Evolutionary conservation across 2,113 vertebrate genomes (phyloP).

Genomic region (Ceyx melanurus): DNA sequence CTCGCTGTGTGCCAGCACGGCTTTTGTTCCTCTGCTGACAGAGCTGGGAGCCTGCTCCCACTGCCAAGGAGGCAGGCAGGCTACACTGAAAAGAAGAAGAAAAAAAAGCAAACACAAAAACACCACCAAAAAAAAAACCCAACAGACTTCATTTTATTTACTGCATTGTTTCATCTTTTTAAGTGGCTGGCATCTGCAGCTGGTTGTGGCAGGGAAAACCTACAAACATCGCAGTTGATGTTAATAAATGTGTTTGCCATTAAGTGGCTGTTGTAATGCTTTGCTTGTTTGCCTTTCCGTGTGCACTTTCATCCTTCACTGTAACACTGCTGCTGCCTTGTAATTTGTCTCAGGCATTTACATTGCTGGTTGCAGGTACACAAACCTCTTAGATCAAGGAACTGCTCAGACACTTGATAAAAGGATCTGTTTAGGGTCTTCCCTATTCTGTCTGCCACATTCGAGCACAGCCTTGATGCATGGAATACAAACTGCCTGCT

Average conservation of each 20-base stretch:
- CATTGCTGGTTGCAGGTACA: conserved; percentile 66
- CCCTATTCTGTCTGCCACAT: conserved; percentile 49
- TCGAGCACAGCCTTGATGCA: conserved; percentile 35
- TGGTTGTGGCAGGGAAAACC: conserved; percentile 47
- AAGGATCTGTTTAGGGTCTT: conserved; percentile 51
- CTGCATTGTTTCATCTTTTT: conserved; percentile 56
- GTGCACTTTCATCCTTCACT: conserved; percentile 73
- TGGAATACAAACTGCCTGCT: conserved; percentile 50
- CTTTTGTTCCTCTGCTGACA: conserved; percentile 60
- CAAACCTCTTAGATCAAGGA: conserved; percentile 70
- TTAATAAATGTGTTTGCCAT: conserved; percentile 75
- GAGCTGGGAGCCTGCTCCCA: conserved; percentile 32
- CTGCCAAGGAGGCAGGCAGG: conserved; percentile 45
- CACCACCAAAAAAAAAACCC: too few species aligned
- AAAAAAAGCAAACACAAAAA: not conserved
- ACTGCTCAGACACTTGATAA: conserved; percentile 64
- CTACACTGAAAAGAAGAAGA: not conserved
- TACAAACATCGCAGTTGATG: conserved; percentile 59
- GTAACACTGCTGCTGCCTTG: conserved; percentile 56
- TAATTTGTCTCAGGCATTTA: conserved; percentile 71
- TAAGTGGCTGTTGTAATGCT: conserved; percentile 67
- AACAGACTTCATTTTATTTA: conserved; percentile 13
- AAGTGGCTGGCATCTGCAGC: conserved; percentile 55
- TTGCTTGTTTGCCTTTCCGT: conserved; percentile 69
- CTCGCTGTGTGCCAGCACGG: conserved; percentile 62